Percentiles rank a stretch among this genome's conserved stretches.
Conservation (phyloP, 2,797 vertebrate genomes). For the Enteromius radiatus region DNA sequence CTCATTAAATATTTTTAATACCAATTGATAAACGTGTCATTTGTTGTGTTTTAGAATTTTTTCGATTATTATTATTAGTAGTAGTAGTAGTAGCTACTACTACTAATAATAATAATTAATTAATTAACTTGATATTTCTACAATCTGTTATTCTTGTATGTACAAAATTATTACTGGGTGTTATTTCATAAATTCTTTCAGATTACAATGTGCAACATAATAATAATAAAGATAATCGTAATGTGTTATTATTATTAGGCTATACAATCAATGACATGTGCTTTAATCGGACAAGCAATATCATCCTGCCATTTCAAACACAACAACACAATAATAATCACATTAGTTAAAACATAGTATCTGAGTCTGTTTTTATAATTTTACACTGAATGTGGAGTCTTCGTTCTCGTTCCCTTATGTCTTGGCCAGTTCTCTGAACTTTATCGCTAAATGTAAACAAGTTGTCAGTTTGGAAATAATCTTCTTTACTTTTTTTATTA, state of each 20-base stretch:
- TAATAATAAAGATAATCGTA: no score
- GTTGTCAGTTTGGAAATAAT: slow-evolving; percentile 88
- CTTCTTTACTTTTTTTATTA: slow-evolving; percentile 85
- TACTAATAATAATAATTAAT: not conserved
- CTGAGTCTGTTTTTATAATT: slow-evolving; percentile 70
- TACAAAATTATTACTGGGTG: not conserved
- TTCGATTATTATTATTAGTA: not conserved
- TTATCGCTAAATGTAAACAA: slow-evolving; percentile 90
- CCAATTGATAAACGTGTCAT: not conserved
- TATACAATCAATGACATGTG: slow-evolving; percentile 56
- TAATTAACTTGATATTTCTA: not conserved
- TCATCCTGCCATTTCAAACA: slow-evolving; percentile 78
- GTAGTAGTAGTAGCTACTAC: not conserved
- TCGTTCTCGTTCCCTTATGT: slow-evolving; percentile 74
- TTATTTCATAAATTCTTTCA: not conserved
- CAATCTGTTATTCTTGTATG: not conserved
- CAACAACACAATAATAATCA: slow-evolving; percentile 78
- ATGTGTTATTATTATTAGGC: not conserved
- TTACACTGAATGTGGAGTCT: slow-evolving; percentile 65
- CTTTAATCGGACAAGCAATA: slow-evolving; percentile 77
- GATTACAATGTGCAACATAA: not conserved
- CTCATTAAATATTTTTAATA: not conserved
- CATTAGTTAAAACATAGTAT: slow-evolving; percentile 68
- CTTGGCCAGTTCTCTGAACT: slow-evolving; percentile 83
- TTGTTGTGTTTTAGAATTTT: not conserved